A percentile compares a stretch with the other conserved stretches of the same genome.
Evolutionary conservation across 1,140 invertebrate species (phyloP).

Genomic region (Zelostemma sp.): DNA sequence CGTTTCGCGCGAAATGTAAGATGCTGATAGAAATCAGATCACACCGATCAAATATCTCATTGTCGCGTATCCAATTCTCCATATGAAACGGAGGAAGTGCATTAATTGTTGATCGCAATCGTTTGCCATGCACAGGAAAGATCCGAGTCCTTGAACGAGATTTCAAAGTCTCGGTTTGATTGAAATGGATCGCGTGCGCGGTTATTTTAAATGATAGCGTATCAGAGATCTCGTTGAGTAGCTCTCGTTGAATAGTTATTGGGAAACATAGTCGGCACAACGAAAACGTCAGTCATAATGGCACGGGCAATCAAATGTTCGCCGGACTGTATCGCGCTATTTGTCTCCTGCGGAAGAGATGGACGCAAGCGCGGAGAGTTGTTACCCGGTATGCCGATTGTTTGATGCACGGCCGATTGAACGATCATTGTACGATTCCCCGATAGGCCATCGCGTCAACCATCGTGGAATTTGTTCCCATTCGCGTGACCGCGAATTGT

Average conservation of each 20-base stretch:
- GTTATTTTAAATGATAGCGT: conserved; percentile 16
- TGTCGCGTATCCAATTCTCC: no score
- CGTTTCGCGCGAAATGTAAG: neutral
- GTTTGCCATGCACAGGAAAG: no score
- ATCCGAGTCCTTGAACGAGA: no score
- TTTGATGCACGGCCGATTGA: conserved; percentile 69
- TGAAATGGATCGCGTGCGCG: neutral
- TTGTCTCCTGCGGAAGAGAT: conserved; percentile 67
- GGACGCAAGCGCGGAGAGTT: conserved; percentile 49
- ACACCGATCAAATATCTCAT: neutral
- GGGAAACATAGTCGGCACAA: conserved; percentile 41
- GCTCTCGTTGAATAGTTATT: conserved; percentile 17
- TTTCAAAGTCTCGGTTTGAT: no score
- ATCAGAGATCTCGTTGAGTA: conserved; percentile 12
- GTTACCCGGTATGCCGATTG: conserved; percentile 59
- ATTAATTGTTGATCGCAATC: no score
- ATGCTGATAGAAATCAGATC: neutral
- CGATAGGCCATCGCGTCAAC: conserved; percentile 44
- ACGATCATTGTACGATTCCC: conserved; percentile 55
- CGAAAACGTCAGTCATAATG: conserved; percentile 67
- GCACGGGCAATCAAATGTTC: conserved; percentile 68
- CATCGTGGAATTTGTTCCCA: conserved; percentile 43
- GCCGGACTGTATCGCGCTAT: conserved; percentile 62
- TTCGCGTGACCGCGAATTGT: conserved; percentile 31
- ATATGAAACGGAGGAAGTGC: no score